phyloP scores from a whole-genome alignment of 2,797 vertebrate genomes.

The Pseudochirops cupreus region DNA sequence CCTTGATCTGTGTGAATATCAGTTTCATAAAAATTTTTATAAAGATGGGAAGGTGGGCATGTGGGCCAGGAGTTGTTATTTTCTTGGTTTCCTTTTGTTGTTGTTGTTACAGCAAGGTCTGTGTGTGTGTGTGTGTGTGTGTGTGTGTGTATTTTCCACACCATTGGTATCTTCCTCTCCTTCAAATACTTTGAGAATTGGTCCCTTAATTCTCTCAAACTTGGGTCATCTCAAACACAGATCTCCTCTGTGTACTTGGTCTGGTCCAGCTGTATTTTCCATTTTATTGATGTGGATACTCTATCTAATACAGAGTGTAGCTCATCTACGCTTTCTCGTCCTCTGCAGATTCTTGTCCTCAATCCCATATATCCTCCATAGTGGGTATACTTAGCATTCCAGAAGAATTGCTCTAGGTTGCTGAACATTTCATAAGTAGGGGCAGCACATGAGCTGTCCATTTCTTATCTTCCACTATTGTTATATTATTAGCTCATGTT shows the following conservation, averaged over 20 bases:
- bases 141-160: background rate
- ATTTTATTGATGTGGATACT: background rate
- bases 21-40: background rate
- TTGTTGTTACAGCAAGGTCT: too few relatives aligned
- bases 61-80: background rate
- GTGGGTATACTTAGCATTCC: background rate
- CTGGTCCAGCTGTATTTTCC: background rate
- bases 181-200: background rate
- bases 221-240: background rate
- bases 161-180: background rate
- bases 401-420: background rate
- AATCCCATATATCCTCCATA: background rate
- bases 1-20: background rate
- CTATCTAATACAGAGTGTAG: background rate
- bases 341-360: background rate
- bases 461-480: background rate
- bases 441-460: background rate
- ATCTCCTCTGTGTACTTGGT: background rate
- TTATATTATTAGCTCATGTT: background rate
- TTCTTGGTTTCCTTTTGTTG: background rate
- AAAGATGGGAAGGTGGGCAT: background rate
- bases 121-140: background rate
- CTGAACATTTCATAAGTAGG: background rate
- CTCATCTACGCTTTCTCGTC: background rate
- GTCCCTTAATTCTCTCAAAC: background rate